These are phyloP conservation scores for Melierax canorus DNA, from an alignment of 2,113 vertebrate genomes.

Conservation along the genomic window DNA sequence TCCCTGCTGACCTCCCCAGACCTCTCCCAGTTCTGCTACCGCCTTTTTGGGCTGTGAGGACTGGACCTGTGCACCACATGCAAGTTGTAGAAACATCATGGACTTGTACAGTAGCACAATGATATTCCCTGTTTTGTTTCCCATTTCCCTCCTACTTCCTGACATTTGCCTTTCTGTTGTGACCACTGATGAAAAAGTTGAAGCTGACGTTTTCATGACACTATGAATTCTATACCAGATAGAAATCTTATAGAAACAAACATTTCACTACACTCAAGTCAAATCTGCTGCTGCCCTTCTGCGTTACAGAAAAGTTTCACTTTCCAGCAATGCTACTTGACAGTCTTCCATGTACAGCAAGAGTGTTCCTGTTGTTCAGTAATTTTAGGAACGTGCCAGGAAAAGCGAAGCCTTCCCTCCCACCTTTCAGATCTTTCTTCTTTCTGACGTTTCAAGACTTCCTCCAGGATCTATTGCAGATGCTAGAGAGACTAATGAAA, in stretches of 20 bases:
- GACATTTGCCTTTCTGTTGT: background rate
- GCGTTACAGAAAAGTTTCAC: rapidly evolving
- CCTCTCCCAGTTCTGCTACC: background rate
- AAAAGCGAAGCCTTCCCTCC: background rate
- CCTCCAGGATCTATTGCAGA: background rate
- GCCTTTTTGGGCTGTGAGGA: background rate
- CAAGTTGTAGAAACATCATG: background rate
- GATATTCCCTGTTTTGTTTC: background rate
- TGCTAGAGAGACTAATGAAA: background rate
- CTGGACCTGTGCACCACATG: background rate
- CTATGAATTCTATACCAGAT: background rate
- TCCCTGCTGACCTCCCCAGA: background rate
- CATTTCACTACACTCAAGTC: rapidly evolving
- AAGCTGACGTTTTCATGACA: background rate
- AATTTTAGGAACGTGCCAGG: background rate
- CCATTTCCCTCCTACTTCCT: background rate
- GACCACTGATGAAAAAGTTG: background rate
- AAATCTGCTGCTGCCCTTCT: background rate
- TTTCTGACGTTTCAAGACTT: rapidly evolving
- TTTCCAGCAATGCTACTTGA: background rate
- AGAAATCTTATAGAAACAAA: background rate
- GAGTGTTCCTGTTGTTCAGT: background rate
- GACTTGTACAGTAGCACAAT: background rate
- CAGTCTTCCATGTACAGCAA: background rate
- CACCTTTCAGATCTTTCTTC: background rate